Conservation (phyloP, 2,113 vertebrate genomes). For the Girardinichthys multiradiatus region DNA sequence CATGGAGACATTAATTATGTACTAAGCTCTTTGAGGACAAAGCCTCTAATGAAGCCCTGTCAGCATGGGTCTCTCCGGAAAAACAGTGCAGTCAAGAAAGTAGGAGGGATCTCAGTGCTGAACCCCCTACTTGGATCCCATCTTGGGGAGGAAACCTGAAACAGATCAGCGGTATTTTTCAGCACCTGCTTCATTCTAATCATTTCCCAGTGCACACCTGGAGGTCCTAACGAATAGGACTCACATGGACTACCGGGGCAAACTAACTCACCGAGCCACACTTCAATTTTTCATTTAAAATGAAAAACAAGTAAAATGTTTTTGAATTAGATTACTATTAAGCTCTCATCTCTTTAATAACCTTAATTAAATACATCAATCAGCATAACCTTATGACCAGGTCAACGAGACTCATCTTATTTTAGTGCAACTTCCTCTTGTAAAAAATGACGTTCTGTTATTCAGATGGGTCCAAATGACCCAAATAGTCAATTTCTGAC, state of each 20-base stretch:
- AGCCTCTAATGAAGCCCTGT: slow-evolving; percentile 80
- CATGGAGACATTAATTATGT: slow-evolving; percentile 82
- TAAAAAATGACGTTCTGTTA: neutral
- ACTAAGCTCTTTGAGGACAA: slow-evolving; percentile 75
- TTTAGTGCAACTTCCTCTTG: no score
- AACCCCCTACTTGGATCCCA: slow-evolving; percentile 35
- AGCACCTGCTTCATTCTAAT: slow-evolving; percentile 29
- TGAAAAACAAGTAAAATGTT: neutral
- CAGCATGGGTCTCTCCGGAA: slow-evolving; percentile 55
- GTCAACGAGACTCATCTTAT: no score
- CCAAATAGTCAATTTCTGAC: neutral
- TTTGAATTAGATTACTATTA: no score
- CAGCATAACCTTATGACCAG: no score
- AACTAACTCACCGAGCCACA: slow-evolving; percentile 10
- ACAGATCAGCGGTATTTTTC: slow-evolving; percentile 34
- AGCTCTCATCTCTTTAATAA: no score
- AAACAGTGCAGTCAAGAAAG: slow-evolving; percentile 52
- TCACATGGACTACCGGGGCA: slow-evolving; percentile 4
- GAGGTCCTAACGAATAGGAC: slow-evolving; percentile 17
- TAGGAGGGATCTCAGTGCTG: slow-evolving; percentile 41
- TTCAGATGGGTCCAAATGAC: neutral
- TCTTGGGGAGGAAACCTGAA: slow-evolving; percentile 30
- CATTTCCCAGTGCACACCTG: slow-evolving; percentile 30
- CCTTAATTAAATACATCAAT: no score
- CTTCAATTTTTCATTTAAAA: slow-evolving; percentile 18